These are phyloP conservation scores for Trissoscelio sp. DNA, from an alignment of 2,888 invertebrate genomes.

Conservation along the genomic window DNA sequence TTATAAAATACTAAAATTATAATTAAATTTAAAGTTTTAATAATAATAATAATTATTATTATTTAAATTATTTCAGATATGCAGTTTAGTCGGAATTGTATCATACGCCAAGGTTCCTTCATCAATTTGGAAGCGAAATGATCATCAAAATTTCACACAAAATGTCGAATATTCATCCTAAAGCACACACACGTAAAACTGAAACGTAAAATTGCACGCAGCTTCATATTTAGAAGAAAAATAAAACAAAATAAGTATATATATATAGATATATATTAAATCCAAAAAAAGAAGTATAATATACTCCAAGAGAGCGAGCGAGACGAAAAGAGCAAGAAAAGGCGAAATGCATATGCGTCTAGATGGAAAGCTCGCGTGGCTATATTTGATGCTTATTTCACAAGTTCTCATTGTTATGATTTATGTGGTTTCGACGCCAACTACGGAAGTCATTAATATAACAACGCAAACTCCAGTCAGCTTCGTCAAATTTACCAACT, in stretches of 20 bases:
- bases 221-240: conserved; percentile 23
- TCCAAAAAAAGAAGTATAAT: neutral
- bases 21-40: too few species aligned
- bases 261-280: neutral
- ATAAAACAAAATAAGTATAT: neutral
- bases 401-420: conserved; percentile 82
- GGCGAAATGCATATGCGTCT: conserved; percentile 81
- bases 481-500: conserved; percentile 77
- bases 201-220: conserved; percentile 37
- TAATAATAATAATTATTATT: neutral
- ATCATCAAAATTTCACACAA: conserved; percentile 28
- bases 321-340: conserved; percentile 7
- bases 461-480: conserved; percentile 77
- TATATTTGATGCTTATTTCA: conserved; percentile 80
- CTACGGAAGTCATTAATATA: conserved; percentile 74
- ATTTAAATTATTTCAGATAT: conserved; percentile 49
- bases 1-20: neutral
- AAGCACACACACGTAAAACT: conserved; percentile 8
- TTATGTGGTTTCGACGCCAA: conserved; percentile 81
- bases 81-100: conserved; percentile 41
- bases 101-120: conserved; percentile 30
- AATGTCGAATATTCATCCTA: conserved; percentile 26
- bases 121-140: conserved; percentile 36
- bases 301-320: neutral
- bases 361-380: conserved; percentile 81